Evolutionary conservation across 2,797 vertebrate species (phyloP).

Genomic region (Orientallactaga sibirica): DNA sequence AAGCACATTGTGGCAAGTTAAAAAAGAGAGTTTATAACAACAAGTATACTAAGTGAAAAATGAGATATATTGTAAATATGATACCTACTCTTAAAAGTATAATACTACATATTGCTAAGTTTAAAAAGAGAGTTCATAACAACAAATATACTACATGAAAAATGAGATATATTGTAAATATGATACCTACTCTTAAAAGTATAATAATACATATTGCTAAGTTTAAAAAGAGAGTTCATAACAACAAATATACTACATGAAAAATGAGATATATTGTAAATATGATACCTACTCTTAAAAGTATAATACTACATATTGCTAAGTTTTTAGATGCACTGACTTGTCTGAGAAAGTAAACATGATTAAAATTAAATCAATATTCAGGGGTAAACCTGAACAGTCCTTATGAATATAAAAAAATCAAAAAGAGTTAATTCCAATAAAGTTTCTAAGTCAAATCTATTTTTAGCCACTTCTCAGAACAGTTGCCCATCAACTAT

Average conservation of each 20-base stretch:
- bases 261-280: slow-evolving; percentile 6
- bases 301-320: neutral
- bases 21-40: no score
- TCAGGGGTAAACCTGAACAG: neutral
- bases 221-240: slow-evolving; percentile 15
- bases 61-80: no score
- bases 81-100: no score
- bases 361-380: slow-evolving; percentile 19
- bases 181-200: neutral
- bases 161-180: neutral
- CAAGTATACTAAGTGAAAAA: no score
- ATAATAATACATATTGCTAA: neutral
- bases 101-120: no score
- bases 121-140: slow-evolving; percentile 23
- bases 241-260: slow-evolving; percentile 37
- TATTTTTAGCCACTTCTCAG: slow-evolving; percentile 42
- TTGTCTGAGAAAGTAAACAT: slow-evolving; percentile 40
- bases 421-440: neutral
- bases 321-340: slow-evolving; percentile 53
- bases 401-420: neutral
- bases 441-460: slow-evolving; percentile 36
- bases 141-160: slow-evolving; percentile 48
- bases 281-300: neutral
- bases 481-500: neutral
- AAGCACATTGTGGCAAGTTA: slow-evolving; percentile 32